Base-by-base conservation (phyloP, 1,140 invertebrate genomes). In the Trachymyrmex septentrionalis region DNA sequence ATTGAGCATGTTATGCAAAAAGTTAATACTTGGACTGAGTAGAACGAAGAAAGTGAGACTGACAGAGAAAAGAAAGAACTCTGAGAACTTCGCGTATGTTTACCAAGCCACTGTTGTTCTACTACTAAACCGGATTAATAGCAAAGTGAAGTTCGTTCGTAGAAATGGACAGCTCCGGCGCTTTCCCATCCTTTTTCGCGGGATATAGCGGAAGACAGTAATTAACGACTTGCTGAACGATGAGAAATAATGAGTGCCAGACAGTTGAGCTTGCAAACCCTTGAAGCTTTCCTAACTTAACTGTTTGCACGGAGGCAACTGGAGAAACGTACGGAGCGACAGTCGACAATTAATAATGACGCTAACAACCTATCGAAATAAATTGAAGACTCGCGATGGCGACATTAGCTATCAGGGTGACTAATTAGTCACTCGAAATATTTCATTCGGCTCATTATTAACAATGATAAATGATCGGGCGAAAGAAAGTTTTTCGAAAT, bases 51-150 rank as follows among this genome's bases (percentile, higher is more conserved):
- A 87, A 78, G 24, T 66, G 72, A 48, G 30, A 30, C 30, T 57
- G 72, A 81, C 84, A 27, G 55, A 63, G 69, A 86, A 88, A 87
- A 80, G 80, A 73, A 82, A 16, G 55, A 84, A 24, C 6, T 59
- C 55, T 59, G 53, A 73, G 86, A 91, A 92, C 67, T 81, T 71
- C 61, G 80, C 90, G 88, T 92, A 86, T 93, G 89, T 90, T 92
- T 91, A 91, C 86, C 88, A 87, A 90, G 89, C 84, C 78, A 76
- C 86, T 86, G 81, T 87, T 72, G 91, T 89, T 82, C 87, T 86
- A 91, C n/a, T n/a, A n/a, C n/a, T n/a, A n/a, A n/a, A 91, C 69
- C 86, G 92, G 90, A 93, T 94, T 93, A 93, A 92, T 94, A 91
- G 86, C 86, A 86, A 89, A 73, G 82, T 85, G 86, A 93, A 91